Conservation (phyloP, 2,888 invertebrate species). For the Candidula unifasciata region DNA sequence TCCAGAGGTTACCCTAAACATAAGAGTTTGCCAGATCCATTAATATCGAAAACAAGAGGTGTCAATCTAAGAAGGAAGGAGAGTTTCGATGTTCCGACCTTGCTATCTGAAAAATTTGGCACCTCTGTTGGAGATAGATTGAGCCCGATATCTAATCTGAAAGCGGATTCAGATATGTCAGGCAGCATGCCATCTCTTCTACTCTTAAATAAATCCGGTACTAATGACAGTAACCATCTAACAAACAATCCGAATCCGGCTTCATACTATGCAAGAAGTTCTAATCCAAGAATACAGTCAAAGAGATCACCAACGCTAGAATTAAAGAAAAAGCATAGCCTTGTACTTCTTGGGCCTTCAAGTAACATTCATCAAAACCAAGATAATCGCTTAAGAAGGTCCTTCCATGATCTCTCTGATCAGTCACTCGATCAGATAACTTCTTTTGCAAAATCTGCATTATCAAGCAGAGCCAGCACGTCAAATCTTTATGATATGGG, state of each 20-base stretch:
- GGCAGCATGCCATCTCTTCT: slow-evolving; percentile 22
- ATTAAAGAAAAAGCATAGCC: not conserved
- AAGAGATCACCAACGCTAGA: not conserved
- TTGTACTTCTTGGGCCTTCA: not conserved
- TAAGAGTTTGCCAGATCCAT: not conserved
- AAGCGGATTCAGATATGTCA: not conserved
- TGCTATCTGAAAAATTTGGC: slow-evolving; percentile 12
- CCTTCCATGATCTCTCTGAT: slow-evolving; percentile 15
- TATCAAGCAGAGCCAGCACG: not conserved
- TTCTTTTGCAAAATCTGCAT: not conserved
- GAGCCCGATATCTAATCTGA: not conserved
- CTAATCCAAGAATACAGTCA: not conserved
- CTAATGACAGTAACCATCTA: not conserved
- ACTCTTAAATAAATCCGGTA: not conserved
- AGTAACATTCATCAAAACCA: not conserved
- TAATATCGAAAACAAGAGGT: not conserved
- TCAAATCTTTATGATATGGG: not conserved
- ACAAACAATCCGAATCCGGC: not conserved
- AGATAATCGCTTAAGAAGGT: not conserved
- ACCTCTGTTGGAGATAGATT: not conserved
- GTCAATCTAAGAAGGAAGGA: not conserved
- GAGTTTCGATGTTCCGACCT: slow-evolving; percentile 14
- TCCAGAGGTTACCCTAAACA: not conserved
- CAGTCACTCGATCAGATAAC: not conserved
- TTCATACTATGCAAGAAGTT: not conserved